Conservation (phyloP, 2,113 vertebrate genomes). For the Serilophus lunatus region DNA sequence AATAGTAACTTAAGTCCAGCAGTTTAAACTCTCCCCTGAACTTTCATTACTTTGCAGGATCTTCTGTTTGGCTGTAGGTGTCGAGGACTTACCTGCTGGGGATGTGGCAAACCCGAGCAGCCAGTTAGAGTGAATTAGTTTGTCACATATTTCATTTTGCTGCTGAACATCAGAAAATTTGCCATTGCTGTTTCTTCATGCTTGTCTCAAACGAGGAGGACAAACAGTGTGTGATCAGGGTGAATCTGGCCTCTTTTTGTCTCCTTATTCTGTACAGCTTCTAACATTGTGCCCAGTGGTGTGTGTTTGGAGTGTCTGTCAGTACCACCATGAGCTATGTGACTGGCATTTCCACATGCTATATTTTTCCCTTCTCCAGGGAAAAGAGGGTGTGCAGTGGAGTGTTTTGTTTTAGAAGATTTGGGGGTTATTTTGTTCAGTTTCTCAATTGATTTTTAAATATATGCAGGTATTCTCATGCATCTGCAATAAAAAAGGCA, state of each 20-base stretch:
- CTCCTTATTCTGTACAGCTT: not conserved
- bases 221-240: not conserved
- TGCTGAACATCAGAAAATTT: not conserved
- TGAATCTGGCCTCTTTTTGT: not conserved
- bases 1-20: not conserved
- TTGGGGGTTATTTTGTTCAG: not conserved
- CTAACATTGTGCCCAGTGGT: not conserved
- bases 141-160: not conserved
- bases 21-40: not conserved
- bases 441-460: not conserved
- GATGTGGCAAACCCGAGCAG: not conserved
- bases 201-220: not conserved
- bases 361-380: not conserved
- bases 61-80: not conserved
- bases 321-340: not conserved
- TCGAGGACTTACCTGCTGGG: not conserved
- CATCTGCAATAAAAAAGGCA: not conserved
- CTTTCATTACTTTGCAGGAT: not conserved
- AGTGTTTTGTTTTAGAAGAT: not conserved
- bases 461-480: not conserved
- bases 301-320: not conserved
- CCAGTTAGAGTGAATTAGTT: not conserved
- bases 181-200: not conserved
- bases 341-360: accelerated
- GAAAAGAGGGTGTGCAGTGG: not conserved